phyloP scores from a whole-genome alignment of 1,140 invertebrate species.

The Leptopilina boulardi region DNA sequence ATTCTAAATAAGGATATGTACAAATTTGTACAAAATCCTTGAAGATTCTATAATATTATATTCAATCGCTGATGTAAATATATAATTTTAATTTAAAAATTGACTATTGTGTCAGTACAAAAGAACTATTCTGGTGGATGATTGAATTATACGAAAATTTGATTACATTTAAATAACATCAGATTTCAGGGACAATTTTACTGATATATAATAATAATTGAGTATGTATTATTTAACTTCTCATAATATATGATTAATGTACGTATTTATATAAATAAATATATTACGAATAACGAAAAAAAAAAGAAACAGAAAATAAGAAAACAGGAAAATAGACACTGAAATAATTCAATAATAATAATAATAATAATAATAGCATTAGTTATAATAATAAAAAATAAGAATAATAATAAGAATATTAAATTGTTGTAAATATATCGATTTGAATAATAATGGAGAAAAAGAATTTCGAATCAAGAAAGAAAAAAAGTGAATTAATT shows the following conservation, averaged over 20 bases:
- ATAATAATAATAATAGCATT: constrained; percentile 39
- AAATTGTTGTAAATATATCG: constrained; percentile 28
- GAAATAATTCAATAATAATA: constrained; percentile 14
- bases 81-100: neutral
- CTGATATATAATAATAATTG: constrained; percentile 18
- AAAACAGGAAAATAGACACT: neutral
- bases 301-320: neutral
- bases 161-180: constrained; percentile 55
- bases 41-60: neutral
- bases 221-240: neutral
- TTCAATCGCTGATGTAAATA: neutral
- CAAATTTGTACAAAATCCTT: neutral
- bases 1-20: neutral
- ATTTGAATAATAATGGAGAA: neutral
- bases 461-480: neutral
- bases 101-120: neutral
- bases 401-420: constrained; percentile 27
- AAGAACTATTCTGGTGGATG: neutral
- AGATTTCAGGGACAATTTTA: constrained; percentile 51
- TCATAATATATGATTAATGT: constrained; percentile 11
- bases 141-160: constrained; percentile 42
- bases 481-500: neutral
- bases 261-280: neutral
- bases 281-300: neutral
- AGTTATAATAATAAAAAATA: too few species aligned